These are phyloP conservation scores for Tortricodes alternella DNA, from an alignment of 2,888 invertebrate species.

Conservation along the genomic window DNA sequence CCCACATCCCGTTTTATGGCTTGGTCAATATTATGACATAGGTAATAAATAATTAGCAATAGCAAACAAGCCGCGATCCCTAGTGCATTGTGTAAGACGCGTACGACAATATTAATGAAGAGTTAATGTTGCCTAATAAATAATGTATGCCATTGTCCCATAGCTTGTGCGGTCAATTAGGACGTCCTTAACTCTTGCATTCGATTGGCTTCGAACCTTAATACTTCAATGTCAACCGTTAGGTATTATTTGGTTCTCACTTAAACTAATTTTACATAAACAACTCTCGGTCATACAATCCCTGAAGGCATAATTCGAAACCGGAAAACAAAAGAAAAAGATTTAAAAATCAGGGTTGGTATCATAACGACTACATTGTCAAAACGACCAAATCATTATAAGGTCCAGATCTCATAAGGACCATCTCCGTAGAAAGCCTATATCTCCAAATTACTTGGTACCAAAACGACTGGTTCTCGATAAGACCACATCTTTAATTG, in stretches of 20 bases:
- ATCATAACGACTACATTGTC: too few relatives aligned
- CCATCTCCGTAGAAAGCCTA: too few relatives aligned
- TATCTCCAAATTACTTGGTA: too few relatives aligned
- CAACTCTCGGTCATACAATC: too few relatives aligned
- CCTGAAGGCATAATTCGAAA: too few relatives aligned
- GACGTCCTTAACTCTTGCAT: conserved; percentile 1
- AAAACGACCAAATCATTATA: too few relatives aligned
- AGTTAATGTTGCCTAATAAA: conserved; percentile 8
- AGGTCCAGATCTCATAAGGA: too few relatives aligned
- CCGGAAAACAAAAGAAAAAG: too few relatives aligned
- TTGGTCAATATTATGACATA: conserved; percentile 34
- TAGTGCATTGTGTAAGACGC: background rate
- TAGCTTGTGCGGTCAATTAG: conserved; percentile 10
- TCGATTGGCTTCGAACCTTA: conserved; percentile 1
- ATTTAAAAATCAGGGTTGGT: too few relatives aligned
- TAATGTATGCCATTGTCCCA: conserved; percentile 27
- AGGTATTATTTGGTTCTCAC: conserved; percentile 5
- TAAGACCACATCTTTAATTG: too few relatives aligned
- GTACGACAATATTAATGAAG: conserved; percentile 16
- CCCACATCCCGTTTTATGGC: conserved; percentile 42
- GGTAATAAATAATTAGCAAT: conserved; percentile 25
- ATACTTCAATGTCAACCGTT: conserved; percentile 17
- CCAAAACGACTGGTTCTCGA: too few relatives aligned
- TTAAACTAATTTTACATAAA: background rate
- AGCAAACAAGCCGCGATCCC: background rate